A percentile compares a stretch with the other conserved stretches of the same genome.
phyloP scores from a whole-genome alignment of 2,113 vertebrate genomes.

The Pseudolaguvia tuberculata region DNA sequence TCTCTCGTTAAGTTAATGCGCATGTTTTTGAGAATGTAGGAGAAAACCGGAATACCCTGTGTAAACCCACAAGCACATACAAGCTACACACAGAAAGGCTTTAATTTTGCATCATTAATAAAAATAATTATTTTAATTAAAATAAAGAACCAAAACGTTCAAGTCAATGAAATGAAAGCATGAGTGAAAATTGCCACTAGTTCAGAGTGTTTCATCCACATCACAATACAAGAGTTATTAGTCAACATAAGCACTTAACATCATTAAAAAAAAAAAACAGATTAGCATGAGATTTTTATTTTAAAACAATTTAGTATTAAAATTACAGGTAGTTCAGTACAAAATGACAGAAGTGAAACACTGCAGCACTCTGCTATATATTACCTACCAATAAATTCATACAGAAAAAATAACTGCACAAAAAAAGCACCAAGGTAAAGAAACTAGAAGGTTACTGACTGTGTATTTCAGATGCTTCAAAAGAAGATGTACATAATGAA shows the following conservation, averaged over 20 bases:
- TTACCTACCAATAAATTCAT: not conserved
- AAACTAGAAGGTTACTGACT: slow-evolving; percentile 28
- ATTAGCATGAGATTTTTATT: slow-evolving; percentile 57
- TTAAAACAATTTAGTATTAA: slow-evolving; percentile 54
- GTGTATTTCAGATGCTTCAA: slow-evolving; percentile 24
- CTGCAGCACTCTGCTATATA: not conserved
- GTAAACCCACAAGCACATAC: too few relatives aligned
- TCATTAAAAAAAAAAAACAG: not conserved
- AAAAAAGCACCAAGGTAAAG: slow-evolving; percentile 6
- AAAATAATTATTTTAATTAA: too few relatives aligned
- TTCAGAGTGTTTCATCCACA: too few relatives aligned
- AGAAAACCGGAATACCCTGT: too few relatives aligned
- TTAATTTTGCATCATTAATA: too few relatives aligned
- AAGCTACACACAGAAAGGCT: too few relatives aligned
- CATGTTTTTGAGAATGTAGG: too few relatives aligned
- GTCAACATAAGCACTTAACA: not conserved
- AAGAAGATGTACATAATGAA: not conserved
- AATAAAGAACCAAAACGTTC: too few relatives aligned
- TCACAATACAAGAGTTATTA: too few relatives aligned
- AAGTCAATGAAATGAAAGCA: too few relatives aligned
- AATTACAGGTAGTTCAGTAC: slow-evolving; percentile 40
- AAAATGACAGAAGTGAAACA: slow-evolving; percentile 41
- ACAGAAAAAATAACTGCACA: not conserved
- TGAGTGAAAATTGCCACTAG: too few relatives aligned
- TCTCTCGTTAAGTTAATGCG: too few relatives aligned